Evolutionary conservation across 1,140 invertebrate genomes (phyloP), one percentile per base, ranked within the genome.

Genomic region (Ostrea edulis): DNA sequence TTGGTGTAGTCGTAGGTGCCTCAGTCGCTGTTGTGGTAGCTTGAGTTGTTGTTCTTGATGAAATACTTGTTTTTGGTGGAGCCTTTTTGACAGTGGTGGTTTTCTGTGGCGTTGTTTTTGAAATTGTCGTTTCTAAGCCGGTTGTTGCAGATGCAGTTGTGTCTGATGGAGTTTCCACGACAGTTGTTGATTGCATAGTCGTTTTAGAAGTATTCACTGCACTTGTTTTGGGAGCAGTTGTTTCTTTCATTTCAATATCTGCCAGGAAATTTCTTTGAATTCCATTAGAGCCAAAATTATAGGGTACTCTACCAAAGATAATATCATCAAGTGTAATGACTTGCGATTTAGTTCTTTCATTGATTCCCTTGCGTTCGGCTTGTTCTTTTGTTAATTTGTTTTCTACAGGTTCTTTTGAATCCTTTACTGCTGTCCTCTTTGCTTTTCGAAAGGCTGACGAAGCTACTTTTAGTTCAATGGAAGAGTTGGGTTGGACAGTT

Each of bases 211-310:
- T 44, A 44, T 44, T 5, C 35, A 44, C 35, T 44, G 55, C 55
- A 35, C 12, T 35, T 77, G 68, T 77, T 77, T 77, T 25, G 12
- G 68, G 22, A 12, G 25, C 9, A 0, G 25, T 35, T 77, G 68
- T 77, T 11, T 14, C 68, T 29, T 77, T 77, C 29, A 9, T 77
- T 77, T 77, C 68, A 77, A 17, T 62, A 20, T 62, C 58, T 7
- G 68, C 35, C 25, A 77, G 12, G 68, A 77, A 77, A 29, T 77
- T 77, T 14, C 68, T 77, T 29, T 77, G 68, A 77, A 77, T 77
- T 29, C 68, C 68, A 29, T 25, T 29, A 29, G 68, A 77, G 12
- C 68, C 68, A 77, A 77, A 77, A 9, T 77, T 25, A 77, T 29
- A 77, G 9, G 68, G 68, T 14, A 29, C 25, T 25, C 11, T 77